Conservation (phyloP, 2,888 invertebrate species). For the Stenoptilia bipunctidactyla region DNA sequence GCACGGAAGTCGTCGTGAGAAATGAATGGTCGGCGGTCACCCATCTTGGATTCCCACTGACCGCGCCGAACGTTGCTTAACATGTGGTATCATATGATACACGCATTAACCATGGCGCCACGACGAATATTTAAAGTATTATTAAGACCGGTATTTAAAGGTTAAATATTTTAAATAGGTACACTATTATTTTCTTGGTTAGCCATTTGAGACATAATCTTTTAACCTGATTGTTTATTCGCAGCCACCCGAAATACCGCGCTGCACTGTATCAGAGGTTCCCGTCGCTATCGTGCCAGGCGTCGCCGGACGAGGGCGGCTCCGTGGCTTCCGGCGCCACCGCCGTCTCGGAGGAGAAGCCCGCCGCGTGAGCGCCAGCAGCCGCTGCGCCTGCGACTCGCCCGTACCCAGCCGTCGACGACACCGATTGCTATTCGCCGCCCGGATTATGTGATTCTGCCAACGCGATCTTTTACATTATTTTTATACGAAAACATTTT, state of each 20-base stretch:
- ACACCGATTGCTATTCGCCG: constrained; percentile 19
- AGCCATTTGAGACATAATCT: too few species aligned
- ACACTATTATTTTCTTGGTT: too few species aligned
- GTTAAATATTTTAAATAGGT: too few species aligned
- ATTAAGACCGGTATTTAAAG: too few species aligned
- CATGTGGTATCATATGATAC: too few species aligned
- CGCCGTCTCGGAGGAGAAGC: constrained; percentile 76
- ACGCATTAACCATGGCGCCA: too few species aligned
- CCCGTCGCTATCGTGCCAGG: constrained; percentile 80
- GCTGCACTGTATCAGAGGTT: constrained; percentile 82
- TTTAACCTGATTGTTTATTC: too few species aligned
- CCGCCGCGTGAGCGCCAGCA: constrained; percentile 68
- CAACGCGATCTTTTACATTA: constrained; percentile 57
- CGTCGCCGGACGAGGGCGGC: constrained; percentile 70
- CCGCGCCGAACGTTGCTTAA: too few species aligned
- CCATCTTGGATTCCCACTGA: too few species aligned
- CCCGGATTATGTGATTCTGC: constrained; percentile 42
- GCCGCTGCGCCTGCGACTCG: constrained; percentile 8
- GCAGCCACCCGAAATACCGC: constrained; percentile 85
- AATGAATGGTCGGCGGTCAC: too few species aligned
- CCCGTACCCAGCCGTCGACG: constrained; percentile 8
- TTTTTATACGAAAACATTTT: constrained; percentile 58
- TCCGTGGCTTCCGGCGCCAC: constrained; percentile 79
- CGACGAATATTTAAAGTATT: too few species aligned
- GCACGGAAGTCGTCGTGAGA: too few species aligned